A percentile compares a stretch with the other conserved stretches of the same genome.
Evolutionary conservation across 2,113 vertebrate species (phyloP).

Genomic region (Prolemur simus): DNA sequence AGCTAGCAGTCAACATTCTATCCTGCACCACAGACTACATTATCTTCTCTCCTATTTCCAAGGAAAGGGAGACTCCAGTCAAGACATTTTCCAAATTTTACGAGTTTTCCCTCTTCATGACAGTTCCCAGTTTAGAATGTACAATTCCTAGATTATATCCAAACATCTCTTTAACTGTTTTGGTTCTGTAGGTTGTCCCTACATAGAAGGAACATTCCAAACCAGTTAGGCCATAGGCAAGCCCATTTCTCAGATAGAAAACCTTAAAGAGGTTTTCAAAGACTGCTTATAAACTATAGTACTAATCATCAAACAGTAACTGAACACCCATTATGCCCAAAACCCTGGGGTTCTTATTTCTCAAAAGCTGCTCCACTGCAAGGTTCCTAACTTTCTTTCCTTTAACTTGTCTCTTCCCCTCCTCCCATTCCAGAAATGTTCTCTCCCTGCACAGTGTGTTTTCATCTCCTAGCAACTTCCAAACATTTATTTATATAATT

Average conservation of each 20-base stretch:
- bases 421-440: slow-evolving; percentile 51
- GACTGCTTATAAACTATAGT: neutral
- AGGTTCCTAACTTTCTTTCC: neutral
- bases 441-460: slow-evolving; percentile 22
- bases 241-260: slow-evolving; percentile 2
- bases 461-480: slow-evolving; percentile 64
- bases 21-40: neutral
- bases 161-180: slow-evolving; percentile 53
- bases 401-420: neutral
- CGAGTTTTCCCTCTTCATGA: slow-evolving; percentile 20
- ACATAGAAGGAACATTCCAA: slow-evolving; percentile 61
- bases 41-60: neutral
- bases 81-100: slow-evolving; percentile 26
- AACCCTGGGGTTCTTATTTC: neutral
- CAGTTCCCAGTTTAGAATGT: slow-evolving; percentile 12
- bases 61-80: neutral
- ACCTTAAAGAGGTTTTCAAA: slow-evolving; percentile 34
- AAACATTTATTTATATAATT: slow-evolving; percentile 69
- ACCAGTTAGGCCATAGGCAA: slow-evolving; percentile 36
- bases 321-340: neutral
- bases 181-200: slow-evolving; percentile 43
- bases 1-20: neutral
- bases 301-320: neutral
- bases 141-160: slow-evolving; percentile 38
- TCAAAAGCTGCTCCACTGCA: slow-evolving; percentile 10